A percentile compares a stretch with the other conserved stretches of the same genome.
Evolutionary conservation across 2,797 vertebrate species (phyloP).

Genomic region (Botia kubotai): DNA sequence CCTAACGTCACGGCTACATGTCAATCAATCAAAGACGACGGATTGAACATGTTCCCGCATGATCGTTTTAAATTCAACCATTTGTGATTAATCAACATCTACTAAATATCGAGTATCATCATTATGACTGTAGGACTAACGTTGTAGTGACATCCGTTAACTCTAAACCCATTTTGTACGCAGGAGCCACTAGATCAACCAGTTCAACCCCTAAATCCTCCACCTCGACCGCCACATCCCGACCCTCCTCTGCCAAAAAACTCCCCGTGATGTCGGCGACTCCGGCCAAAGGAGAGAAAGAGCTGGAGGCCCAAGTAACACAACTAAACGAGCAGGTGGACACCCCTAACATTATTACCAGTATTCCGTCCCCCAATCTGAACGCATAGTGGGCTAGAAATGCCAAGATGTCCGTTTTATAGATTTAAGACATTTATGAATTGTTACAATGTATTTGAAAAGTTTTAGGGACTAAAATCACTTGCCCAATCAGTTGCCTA

Average conservation of each 20-base stretch:
- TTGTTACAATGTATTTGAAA: background rate
- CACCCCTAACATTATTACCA: conserved; percentile 19
- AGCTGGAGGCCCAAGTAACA: conserved; percentile 97
- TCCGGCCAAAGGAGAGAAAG: conserved; percentile 93
- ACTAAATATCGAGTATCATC: background rate
- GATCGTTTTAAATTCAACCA: background rate
- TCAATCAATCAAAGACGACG: background rate
- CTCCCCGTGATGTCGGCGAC: conserved; percentile 81
- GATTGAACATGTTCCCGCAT: background rate
- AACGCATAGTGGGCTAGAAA: background rate
- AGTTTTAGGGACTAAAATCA: too few species aligned
- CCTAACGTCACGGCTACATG: background rate
- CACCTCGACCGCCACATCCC: conserved; percentile 87
- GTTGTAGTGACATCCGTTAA: conserved; percentile 39
- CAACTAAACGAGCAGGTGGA: conserved; percentile 95
- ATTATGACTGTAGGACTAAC: conserved; percentile 34
- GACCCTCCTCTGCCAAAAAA: conserved; percentile 98
- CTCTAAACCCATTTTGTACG: conserved; percentile 44
- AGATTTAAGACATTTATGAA: background rate
- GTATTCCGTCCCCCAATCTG: background rate
- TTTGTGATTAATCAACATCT: conserved; percentile 29
- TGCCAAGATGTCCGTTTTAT: background rate
- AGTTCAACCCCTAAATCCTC: conserved; percentile 89
- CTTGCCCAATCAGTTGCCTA: background rate
- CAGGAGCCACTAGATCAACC: conserved; percentile 91